Conservation (phyloP, 2,888 invertebrate species). For the Frankliniella fusca region DNA sequence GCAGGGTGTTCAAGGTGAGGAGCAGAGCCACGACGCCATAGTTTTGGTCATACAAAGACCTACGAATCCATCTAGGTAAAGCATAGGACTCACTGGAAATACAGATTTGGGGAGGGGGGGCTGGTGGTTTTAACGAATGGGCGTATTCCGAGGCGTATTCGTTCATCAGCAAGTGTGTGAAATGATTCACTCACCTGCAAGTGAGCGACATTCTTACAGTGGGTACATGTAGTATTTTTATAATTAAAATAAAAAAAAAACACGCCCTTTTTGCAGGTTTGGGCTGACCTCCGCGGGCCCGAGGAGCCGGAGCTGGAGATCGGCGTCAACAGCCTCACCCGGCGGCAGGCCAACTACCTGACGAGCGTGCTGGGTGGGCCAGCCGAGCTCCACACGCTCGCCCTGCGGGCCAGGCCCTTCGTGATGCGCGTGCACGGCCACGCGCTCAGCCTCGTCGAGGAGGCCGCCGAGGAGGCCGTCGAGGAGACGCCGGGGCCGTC, state of each 20-base stretch:
- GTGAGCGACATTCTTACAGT: too few species aligned
- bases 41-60: neutral
- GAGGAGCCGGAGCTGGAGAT: neutral
- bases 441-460: neutral
- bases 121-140: too few species aligned
- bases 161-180: too few species aligned
- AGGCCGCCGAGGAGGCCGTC: neutral
- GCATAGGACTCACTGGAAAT: too few species aligned
- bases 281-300: neutral
- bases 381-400: neutral
- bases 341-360: slow-evolving; percentile 20
- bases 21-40: neutral
- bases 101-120: too few species aligned
- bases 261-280: neutral
- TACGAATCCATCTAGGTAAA: neutral
- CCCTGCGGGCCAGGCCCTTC: neutral
- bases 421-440: neutral
- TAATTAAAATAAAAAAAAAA: too few species aligned
- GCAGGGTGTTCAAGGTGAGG: slow-evolving; percentile 13
- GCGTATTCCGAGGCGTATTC: too few species aligned
- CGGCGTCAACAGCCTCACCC: slow-evolving; percentile 15
- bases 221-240: too few species aligned
- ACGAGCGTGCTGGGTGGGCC: neutral
- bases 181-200: too few species aligned
- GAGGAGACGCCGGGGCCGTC: neutral